A percentile compares a stretch with the other conserved stretches of the same genome.
These are phyloP conservation scores for Anthophora plumipes DNA, from an alignment of 2,888 invertebrate species.

Conservation along the genomic window DNA sequence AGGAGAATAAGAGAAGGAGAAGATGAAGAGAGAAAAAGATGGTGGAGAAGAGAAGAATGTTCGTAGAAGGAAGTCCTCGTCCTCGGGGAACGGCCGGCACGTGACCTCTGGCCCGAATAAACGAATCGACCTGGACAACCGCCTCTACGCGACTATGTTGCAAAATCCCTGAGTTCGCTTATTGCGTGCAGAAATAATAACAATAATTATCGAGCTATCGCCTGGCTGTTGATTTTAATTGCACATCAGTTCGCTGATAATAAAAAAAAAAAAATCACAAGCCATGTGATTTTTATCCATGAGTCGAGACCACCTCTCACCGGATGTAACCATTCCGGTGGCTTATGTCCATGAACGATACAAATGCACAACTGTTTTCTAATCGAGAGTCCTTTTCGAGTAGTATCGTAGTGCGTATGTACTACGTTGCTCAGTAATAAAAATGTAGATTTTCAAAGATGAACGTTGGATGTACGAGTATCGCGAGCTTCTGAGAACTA, in stretches of 20 bases:
- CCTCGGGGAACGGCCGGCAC: constrained; percentile 32
- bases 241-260: constrained; percentile 23
- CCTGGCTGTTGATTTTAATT: constrained; percentile 56
- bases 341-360: neutral
- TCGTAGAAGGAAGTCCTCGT: constrained; percentile 50
- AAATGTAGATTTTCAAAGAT: no score
- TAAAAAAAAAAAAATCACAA: neutral
- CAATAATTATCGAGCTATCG: constrained; percentile 69
- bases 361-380: neutral
- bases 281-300: constrained; percentile 37
- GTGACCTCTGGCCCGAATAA: constrained; percentile 64
- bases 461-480: no score
- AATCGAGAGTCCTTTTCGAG: neutral
- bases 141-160: constrained; percentile 62
- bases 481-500: no score
- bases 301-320: neutral
- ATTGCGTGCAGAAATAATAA: constrained; percentile 63
- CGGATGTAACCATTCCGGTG: neutral
- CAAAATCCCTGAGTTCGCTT: constrained; percentile 39
- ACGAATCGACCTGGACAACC: constrained; percentile 64
- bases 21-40: neutral
- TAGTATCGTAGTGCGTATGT: no score
- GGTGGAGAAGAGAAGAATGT: neutral
- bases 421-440: no score
- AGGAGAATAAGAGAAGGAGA: neutral